These are phyloP conservation scores for Apoda limacodes DNA, from an alignment of 2,888 invertebrate species.

Conservation along the genomic window DNA sequence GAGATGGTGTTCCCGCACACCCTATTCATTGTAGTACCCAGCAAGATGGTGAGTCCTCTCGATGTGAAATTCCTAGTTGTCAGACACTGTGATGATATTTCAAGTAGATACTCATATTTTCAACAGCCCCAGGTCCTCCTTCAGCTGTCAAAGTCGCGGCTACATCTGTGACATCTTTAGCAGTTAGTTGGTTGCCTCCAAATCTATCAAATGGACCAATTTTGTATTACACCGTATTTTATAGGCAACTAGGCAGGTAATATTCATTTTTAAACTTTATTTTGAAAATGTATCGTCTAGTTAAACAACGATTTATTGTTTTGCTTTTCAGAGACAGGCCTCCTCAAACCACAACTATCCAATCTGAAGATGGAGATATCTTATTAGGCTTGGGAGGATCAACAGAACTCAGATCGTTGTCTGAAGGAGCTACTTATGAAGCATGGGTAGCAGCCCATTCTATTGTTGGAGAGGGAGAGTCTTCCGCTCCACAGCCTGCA, in stretches of 20 bases:
- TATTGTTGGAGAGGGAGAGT: conserved; percentile 82
- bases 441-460: conserved; percentile 91
- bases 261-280: not conserved
- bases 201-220: conserved; percentile 84
- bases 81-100: no score
- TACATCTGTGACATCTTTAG: conserved; percentile 83
- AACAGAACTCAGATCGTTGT: conserved; percentile 76
- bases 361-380: conserved; percentile 45
- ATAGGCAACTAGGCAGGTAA: conserved; percentile 77
- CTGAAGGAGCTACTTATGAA: conserved; percentile 82
- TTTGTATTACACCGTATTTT: conserved; percentile 84
- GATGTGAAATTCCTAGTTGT: no score
- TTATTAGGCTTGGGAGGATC: conserved; percentile 60
- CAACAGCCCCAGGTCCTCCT: conserved; percentile 84
- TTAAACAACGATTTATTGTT: conserved; percentile 1
- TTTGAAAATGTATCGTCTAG: not conserved
- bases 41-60: conserved; percentile 85
- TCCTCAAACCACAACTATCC: conserved; percentile 55
- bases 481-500: conserved; percentile 80
- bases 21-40: conserved; percentile 86
- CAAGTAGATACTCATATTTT: no score
- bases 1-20: conserved; percentile 84
- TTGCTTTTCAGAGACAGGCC: conserved; percentile 44
- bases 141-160: conserved; percentile 87
- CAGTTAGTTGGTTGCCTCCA: conserved; percentile 89